Base-by-base conservation (phyloP, 2,797 vertebrate genomes). In the Benthosema pterotum region DNA sequence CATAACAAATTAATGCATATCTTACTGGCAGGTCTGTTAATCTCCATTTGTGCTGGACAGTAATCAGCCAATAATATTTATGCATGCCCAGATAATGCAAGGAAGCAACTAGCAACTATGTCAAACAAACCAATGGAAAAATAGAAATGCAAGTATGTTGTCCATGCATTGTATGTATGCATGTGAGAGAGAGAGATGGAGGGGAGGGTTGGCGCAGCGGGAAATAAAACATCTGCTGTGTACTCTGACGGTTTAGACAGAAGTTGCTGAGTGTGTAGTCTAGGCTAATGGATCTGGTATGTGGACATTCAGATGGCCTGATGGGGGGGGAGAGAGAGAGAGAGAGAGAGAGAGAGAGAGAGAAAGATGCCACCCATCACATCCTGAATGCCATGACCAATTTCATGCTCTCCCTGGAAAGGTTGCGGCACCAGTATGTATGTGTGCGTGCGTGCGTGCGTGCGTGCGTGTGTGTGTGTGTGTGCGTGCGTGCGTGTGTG, bases 381-480 rank as follows among this genome's bases (percentile, higher is more conserved):
- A 84, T 87, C 83, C 77, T 83, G 89, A 92, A 91, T 84, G 86
- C 89, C 88, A 88, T 78, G 90, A 88, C 84, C 90, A 91, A 92
- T 92, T 93, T 93, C 91, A 92, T 83, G 89, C 88, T 91, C 85
- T 87, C 77, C 77, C 84, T 85, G 86, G 83, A 92, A 92, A 92
- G 89, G 90, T 89, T 72, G 64, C 84, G 83, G 72, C 87, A 84
- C 79, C 63, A 32, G 58, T 50, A 67, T 63, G 74, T 67, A 58
- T 67, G 59, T 60, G 49, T 65, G 42, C 43, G 47, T 57, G 62
- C 57, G 49, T 38, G 48, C 42, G 57, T 50, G 60, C 46, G 50
- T 63, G 49, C 22, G 53, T 42, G 60, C 45, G 56, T 42, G 57
- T 83, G 75, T 79, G 80, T 75, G 80, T 77, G 74, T 85, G 83